These are phyloP conservation scores for Chironomus tepperi DNA, from an alignment of 1,140 invertebrate species.

Conservation along the genomic window DNA sequence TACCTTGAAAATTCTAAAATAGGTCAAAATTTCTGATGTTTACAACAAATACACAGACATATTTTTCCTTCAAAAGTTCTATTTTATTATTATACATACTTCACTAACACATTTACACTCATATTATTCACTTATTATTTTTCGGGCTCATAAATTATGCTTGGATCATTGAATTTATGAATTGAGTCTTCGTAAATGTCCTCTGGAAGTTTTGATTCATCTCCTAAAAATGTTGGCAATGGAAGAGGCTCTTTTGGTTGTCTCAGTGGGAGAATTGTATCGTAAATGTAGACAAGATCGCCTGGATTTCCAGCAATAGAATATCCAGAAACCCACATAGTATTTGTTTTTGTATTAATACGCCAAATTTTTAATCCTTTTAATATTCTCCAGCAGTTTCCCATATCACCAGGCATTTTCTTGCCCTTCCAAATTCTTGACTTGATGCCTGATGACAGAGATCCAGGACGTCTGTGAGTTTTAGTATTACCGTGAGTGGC, in stretches of 20 bases:
- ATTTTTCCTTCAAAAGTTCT: no score
- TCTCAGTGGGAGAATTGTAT: slow-evolving; percentile 59
- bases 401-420: slow-evolving; percentile 97
- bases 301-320: slow-evolving; percentile 72
- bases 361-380: slow-evolving; percentile 75
- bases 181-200: slow-evolving; percentile 37
- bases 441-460: slow-evolving; percentile 76
- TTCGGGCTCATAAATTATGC: slow-evolving; percentile 28
- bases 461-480: slow-evolving; percentile 84
- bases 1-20: no score
- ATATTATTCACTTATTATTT: neutral
- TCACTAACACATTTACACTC: neutral
- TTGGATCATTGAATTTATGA: slow-evolving; percentile 37
- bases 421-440: slow-evolving; percentile 87
- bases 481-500: slow-evolving; percentile 90
- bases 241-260: slow-evolving; percentile 52
- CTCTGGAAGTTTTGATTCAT: slow-evolving; percentile 44
- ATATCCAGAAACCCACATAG: slow-evolving; percentile 78
- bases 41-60: no score
- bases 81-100: neutral
- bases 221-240: slow-evolving; percentile 70
- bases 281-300: slow-evolving; percentile 71
- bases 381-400: slow-evolving; percentile 62
- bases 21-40: no score
- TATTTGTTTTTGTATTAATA: slow-evolving; percentile 90